A percentile compares a stretch with the other conserved stretches of the same genome.
phyloP scores from a whole-genome alignment of 2,113 vertebrate species.

The Sinocyclocheilus rhinocerous region DNA sequence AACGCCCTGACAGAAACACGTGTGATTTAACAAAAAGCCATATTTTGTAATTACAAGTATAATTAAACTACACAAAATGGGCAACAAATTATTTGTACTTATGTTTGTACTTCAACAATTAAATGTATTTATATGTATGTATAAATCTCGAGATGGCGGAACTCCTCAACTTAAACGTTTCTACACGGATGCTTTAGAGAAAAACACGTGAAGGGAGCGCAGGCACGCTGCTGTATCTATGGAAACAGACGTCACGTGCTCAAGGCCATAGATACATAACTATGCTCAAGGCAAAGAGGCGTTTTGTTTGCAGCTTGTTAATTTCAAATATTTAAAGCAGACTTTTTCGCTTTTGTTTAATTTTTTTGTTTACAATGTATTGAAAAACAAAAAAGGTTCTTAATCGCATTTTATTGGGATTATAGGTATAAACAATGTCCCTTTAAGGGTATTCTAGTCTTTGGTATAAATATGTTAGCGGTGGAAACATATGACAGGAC shows the following conservation, averaged over 20 bases:
- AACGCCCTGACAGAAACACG: slow-evolving; percentile 11
- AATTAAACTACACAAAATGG: not conserved
- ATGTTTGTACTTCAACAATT: not conserved
- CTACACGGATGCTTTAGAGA: slow-evolving; percentile 33
- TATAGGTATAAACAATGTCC: not conserved
- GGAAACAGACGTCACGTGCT: slow-evolving; percentile 59
- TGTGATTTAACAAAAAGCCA: not conserved
- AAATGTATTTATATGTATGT: too few species aligned
- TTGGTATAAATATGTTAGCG: not conserved
- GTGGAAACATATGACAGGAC: not conserved
- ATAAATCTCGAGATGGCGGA: not conserved
- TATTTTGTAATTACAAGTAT: not conserved
- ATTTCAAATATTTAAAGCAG: not conserved
- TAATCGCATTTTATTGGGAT: not conserved
- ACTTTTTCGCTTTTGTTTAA: not conserved
- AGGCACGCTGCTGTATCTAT: slow-evolving; percentile 63
- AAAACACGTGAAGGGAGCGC: slow-evolving; percentile 11
- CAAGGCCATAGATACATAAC: too few species aligned
- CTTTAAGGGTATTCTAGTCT: too few species aligned
- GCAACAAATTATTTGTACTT: not conserved
- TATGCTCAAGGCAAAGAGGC: not conserved
- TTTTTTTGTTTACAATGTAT: not conserved
- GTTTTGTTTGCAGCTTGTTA: not conserved
- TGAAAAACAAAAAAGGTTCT: not conserved
- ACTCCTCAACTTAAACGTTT: not conserved